Base-by-base conservation (phyloP, 2,113 vertebrate genomes). In the Toxostoma redivivum region DNA sequence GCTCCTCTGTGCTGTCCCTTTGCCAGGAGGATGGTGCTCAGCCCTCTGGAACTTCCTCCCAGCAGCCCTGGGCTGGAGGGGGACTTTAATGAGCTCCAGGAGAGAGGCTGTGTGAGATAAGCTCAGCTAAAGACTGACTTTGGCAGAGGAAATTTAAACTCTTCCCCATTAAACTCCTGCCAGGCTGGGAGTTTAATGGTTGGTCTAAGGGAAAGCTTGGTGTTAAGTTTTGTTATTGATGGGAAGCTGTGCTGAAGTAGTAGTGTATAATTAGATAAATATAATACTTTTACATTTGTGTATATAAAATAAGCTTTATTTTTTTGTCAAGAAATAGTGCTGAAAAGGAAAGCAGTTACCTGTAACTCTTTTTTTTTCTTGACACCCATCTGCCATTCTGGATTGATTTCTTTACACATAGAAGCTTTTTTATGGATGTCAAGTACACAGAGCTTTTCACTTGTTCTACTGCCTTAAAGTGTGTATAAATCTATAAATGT, bases 11-110 rank as follows among this genome's bases (percentile, higher is more conserved):
- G 3, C 10, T 47, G 78, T 95, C 71, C 57, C 54, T 21, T 12
- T 56, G 81, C 78, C 85, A 73, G 71, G 48, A 85, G 62, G 74
- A 76, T 33, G 74, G 12, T 72, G 86, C 84, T 89, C 57, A 76
- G 65, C 21, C 84, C 7, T 14, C 74, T 91, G 90, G 78, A 96
- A 78, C 92, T 70, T 88, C 79, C 80, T 77, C 85, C 78, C 53
- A 23, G 85, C 85, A 76, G 85, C 74, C 30, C 3, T 40, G 70
- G 58, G 15, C 61, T 28, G 40, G 33, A 88, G 86, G 7, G 66
- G 19, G 64, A 35, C 25, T 79, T 90, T 87, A 91, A 86, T 80
- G 81, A 92, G 93, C 90, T 95, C 74, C 89, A 80, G 93, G 89
- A 85, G 60, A 86, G 86, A 61, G 50, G 40, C 0, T 15, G 19